A percentile compares a stretch with the other conserved stretches of the same genome.
These are phyloP conservation scores for Magallana nippona DNA, from an alignment of 2,888 invertebrate genomes.

Conservation along the genomic window DNA sequence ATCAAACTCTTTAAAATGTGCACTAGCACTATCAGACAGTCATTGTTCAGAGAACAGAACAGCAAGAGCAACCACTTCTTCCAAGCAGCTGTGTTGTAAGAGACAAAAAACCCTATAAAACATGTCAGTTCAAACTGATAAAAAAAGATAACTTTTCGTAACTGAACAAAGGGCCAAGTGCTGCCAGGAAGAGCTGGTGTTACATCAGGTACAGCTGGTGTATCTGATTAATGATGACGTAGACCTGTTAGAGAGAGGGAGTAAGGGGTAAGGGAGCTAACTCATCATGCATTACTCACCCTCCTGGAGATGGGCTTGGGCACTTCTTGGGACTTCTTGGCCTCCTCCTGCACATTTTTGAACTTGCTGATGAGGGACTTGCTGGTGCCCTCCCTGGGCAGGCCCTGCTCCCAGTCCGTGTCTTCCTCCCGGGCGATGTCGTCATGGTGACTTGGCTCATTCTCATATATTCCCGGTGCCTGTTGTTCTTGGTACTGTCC, in stretches of 20 bases:
- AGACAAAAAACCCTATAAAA: not conserved
- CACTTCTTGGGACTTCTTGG: slow-evolving; percentile 62
- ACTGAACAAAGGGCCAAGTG: not conserved
- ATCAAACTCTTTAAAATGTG: not conserved
- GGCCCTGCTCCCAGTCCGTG: slow-evolving; percentile 73
- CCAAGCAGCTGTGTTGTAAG: slow-evolving; percentile 14
- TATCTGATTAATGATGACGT: slow-evolving; percentile 14
- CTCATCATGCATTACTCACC: slow-evolving; percentile 57
- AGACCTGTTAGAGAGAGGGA: not conserved
- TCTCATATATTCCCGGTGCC: slow-evolving; percentile 69
- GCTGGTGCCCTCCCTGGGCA: slow-evolving; percentile 87
- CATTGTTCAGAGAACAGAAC: slow-evolving; percentile 1
- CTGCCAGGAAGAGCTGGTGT: slow-evolving; percentile 14
- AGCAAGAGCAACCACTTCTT: slow-evolving; percentile 10
- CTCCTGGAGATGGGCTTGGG: slow-evolving; percentile 67
- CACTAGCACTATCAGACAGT: slow-evolving; percentile 14
- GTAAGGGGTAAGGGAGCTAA: not conserved
- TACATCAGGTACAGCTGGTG: slow-evolving; percentile 14
- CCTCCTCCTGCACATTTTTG: slow-evolving; percentile 86
- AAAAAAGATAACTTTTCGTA: slow-evolving; percentile 20
- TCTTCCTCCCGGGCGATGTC: slow-evolving; percentile 81
- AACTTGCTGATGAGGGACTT: slow-evolving; percentile 90
- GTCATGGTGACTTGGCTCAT: slow-evolving; percentile 63
- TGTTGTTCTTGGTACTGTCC: slow-evolving; percentile 71
- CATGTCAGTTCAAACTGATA: not conserved